A percentile compares a stretch with the other conserved stretches of the same genome.
Conservation (phyloP, 2,113 vertebrate species). For the Meriones unguiculatus region DNA sequence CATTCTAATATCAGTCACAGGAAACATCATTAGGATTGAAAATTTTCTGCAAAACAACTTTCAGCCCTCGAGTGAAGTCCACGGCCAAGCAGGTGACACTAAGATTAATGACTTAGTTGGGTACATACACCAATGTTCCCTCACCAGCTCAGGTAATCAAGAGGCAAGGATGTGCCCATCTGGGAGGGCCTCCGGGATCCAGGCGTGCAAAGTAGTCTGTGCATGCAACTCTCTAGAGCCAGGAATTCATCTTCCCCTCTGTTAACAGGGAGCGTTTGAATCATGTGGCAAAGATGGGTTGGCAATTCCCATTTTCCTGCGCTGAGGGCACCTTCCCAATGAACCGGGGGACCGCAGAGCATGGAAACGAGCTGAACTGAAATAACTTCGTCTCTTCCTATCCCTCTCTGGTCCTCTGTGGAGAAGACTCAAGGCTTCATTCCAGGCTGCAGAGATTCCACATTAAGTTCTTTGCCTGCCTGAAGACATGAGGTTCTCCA, state of each 20-base stretch:
- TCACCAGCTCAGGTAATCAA: constrained; percentile 48
- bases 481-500: not conserved
- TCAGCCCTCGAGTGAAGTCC: constrained; percentile 44
- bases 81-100: constrained; percentile 33
- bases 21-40: constrained; percentile 75
- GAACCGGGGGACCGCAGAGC: not conserved
- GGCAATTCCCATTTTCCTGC: not conserved
- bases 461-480: not conserved
- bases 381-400: not conserved
- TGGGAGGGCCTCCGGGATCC: not conserved
- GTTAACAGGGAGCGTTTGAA: not conserved
- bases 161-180: not conserved
- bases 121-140: not conserved
- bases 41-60: constrained; percentile 70
- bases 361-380: not conserved
- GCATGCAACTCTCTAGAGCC: constrained; percentile 22
- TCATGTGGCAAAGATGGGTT: not conserved
- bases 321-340: not conserved
- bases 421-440: not conserved
- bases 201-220: constrained; percentile 39
- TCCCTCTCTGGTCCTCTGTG: not conserved
- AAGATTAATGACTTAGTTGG: constrained; percentile 40
- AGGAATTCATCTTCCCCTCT: not conserved
- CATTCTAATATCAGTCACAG: constrained; percentile 70
- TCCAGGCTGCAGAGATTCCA: not conserved